Base-by-base conservation (phyloP, 2,797 vertebrate species). In the Gymnothorax reevesii region DNA sequence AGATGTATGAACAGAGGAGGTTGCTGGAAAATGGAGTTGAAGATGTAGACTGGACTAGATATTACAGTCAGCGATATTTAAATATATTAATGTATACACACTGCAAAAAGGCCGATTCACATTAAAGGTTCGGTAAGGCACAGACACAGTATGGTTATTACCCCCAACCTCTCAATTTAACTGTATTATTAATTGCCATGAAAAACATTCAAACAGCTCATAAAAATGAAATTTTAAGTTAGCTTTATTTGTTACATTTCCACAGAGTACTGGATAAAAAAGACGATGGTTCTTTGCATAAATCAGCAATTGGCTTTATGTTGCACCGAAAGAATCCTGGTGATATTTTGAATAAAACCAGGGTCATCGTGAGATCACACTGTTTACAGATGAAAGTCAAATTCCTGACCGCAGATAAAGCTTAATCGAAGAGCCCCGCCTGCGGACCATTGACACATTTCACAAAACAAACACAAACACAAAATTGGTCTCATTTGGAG, bases 61-160 rank as follows among this genome's bases (percentile, higher is more conserved):
- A 42, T 42, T 42, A 42, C 33, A 42, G 33, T 42, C 33, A 42
- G 33, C 33, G 42, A 7, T 13, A 83, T 88, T 90, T 87, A 88
- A 88, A 86, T 69, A 59, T 89, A 90, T 92, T 90, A 90, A 89
- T 92, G 87, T 90, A 90, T 91, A 91, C 84, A 86, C 83, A 73
- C 77, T 83, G 83, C 89, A 88, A 86, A 92, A 90, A 90, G 90
- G 69, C 17, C 25, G 82, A 73, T 25, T 77, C 6, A 80, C 27
- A 54, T 25, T 85, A 85, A 86, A 88, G 27, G 15, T 25, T 57
- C 54, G 7, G n/a, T 59, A 9, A 9, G 57, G 57, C 57, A 8
- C 13, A 59, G 57, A 59, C 57, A 59, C 13, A 2, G 33, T 59
- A 9, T 59, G 62, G 7, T 20, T 20, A 64, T 64, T 64, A 17